These are phyloP conservation scores for Perodicticus potto DNA, from an alignment of 2,797 vertebrate genomes.

Conservation along the genomic window DNA sequence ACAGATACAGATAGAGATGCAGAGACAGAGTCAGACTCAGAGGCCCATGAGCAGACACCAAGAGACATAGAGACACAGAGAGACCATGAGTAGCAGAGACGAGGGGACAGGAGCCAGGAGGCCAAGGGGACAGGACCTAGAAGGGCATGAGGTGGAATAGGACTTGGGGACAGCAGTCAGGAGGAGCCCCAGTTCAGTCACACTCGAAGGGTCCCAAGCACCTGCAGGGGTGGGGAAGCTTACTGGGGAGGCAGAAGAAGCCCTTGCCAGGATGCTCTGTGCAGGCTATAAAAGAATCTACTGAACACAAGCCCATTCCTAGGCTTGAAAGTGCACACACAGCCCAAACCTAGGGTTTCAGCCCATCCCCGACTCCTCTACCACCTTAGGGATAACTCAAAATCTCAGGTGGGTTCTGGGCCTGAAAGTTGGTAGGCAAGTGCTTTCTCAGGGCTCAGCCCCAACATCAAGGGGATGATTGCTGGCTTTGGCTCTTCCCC, in stretches of 20 bases:
- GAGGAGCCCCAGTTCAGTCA: neutral
- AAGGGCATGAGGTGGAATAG: neutral
- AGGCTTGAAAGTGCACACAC: neutral
- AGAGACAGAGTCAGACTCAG: neutral
- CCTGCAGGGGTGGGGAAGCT: neutral
- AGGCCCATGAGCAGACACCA: neutral
- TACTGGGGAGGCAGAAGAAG: slow-evolving; percentile 14
- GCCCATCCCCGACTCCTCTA: neutral
- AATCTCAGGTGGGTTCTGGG: neutral
- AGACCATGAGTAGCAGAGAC: neutral
- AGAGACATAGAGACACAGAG: neutral
- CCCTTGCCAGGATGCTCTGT: neutral
- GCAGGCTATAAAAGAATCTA: neutral
- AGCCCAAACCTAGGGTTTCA: neutral
- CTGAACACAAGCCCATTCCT: neutral
- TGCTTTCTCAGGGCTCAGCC: slow-evolving; percentile 8
- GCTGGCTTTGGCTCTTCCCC: neutral
- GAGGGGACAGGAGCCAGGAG: neutral
- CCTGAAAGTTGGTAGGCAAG: neutral
- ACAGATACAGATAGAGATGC: neutral
- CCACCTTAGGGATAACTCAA: neutral
- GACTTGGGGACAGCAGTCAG: neutral
- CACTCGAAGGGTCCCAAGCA: neutral
- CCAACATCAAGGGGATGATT: neutral
- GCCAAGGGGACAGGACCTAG: neutral